A percentile compares a stretch with the other conserved stretches of the same genome.
Conservation (phyloP, 2,888 invertebrate species). For the Phortica magna region DNA sequence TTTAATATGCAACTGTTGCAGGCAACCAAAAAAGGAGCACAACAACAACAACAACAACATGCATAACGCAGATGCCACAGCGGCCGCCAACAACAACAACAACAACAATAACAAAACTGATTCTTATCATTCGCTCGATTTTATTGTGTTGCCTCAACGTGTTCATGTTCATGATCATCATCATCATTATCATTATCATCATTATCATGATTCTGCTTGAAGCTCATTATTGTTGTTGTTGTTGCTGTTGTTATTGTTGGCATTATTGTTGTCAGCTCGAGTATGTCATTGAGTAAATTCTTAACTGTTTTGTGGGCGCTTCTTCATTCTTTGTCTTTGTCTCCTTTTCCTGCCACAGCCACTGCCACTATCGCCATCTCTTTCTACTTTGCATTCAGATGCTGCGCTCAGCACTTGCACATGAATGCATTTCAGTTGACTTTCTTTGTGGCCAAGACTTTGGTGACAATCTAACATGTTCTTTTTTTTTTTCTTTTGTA, state of each 20-base stretch:
- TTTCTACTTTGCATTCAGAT: conserved; percentile 13
- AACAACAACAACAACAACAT: background rate
- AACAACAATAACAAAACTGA: background rate
- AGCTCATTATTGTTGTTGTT: background rate
- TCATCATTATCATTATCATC: background rate
- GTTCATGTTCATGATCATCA: background rate
- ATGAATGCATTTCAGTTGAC: background rate
- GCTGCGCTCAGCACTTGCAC: background rate
- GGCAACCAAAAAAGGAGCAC: background rate
- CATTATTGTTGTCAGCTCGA: background rate
- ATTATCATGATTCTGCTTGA: background rate
- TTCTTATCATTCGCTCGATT: conserved; percentile 9
- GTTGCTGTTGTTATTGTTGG: background rate
- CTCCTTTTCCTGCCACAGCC: background rate
- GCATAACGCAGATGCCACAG: background rate
- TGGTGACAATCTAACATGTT: background rate
- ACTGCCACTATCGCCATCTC: background rate
- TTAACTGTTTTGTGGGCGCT: background rate
- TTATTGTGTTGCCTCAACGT: no score
- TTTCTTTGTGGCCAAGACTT: background rate
- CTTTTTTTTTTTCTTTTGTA: background rate
- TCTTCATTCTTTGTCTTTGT: background rate
- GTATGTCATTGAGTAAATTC: background rate
- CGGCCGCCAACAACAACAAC: background rate
- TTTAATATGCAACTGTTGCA: conserved; percentile 76